Evolutionary conservation across 2,888 invertebrate genomes (phyloP).

Genomic region (Calliopum simillimum): DNA sequence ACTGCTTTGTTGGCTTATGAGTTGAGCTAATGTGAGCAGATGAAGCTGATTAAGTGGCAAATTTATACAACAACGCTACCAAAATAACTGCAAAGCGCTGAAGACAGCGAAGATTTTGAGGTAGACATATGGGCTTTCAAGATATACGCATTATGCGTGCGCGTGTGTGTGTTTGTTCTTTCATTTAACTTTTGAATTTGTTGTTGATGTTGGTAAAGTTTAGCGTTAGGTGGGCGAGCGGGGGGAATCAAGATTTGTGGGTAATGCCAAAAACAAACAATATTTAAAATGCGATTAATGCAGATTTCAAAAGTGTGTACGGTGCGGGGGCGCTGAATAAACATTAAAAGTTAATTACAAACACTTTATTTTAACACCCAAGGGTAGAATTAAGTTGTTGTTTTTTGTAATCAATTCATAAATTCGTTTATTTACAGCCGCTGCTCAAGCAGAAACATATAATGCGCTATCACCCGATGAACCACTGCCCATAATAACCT

Average conservation of each 20-base stretch:
- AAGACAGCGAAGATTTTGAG: not conserved
- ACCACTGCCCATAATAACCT: conserved; percentile 48
- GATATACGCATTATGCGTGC: not conserved
- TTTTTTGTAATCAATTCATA: too few species aligned
- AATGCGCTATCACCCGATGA: conserved; percentile 35
- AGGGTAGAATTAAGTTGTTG: too few species aligned
- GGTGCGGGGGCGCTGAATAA: too few species aligned
- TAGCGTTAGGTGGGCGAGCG: too few species aligned
- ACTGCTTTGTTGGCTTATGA: conserved; percentile 17
- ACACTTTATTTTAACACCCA: too few species aligned
- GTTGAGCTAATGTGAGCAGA: conserved; percentile 13
- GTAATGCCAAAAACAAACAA: too few species aligned
- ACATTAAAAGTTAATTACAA: too few species aligned
- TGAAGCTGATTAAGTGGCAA: conserved; percentile 5
- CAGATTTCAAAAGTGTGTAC: not conserved
- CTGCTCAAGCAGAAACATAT: conserved; percentile 10
- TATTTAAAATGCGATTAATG: not conserved
- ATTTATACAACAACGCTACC: not conserved
- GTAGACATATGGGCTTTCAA: not conserved
- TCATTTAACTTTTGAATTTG: too few species aligned
- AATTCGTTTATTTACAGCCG: not conserved
- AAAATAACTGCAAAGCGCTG: not conserved
- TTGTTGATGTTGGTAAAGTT: too few species aligned
- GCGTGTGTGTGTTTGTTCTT: too few species aligned
- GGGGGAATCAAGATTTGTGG: too few species aligned